Evolutionary conservation across 2,888 invertebrate species (phyloP).

Genomic region (Argyresthia goedartella): DNA sequence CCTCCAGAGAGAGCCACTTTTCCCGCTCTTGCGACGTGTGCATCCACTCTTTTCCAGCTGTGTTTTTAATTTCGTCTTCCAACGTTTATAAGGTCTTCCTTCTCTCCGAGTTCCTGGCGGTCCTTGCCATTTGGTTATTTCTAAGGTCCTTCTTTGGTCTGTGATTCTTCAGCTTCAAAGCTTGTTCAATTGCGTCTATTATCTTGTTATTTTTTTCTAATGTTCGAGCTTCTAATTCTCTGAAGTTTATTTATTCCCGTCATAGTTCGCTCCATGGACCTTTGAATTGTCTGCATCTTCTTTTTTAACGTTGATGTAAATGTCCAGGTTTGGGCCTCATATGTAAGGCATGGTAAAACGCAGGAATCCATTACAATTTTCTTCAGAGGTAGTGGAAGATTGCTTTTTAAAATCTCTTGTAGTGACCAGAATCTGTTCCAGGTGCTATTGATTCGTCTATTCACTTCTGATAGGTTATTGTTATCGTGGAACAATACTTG

Average conservation of each 20-base stretch:
- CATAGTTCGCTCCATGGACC: background rate
- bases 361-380: too few species aligned
- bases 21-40: background rate
- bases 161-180: constrained; percentile 1
- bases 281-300: background rate
- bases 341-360: background rate
- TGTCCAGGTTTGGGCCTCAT: background rate
- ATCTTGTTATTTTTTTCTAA: background rate
- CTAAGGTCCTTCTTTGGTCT: background rate
- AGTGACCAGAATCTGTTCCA: background rate
- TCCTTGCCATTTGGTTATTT: too few species aligned
- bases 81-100: background rate
- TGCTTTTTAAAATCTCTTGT: background rate
- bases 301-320: background rate
- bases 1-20: background rate
- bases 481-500: background rate
- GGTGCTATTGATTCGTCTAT: background rate
- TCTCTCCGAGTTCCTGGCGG: too few species aligned
- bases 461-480: background rate
- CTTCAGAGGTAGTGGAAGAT: background rate
- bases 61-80: background rate
- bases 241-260: background rate
- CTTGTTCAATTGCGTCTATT: background rate
- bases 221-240: background rate
- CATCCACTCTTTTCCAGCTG: background rate